Conservation (phyloP, 2,797 vertebrate species). For the Helostoma temminkii region DNA sequence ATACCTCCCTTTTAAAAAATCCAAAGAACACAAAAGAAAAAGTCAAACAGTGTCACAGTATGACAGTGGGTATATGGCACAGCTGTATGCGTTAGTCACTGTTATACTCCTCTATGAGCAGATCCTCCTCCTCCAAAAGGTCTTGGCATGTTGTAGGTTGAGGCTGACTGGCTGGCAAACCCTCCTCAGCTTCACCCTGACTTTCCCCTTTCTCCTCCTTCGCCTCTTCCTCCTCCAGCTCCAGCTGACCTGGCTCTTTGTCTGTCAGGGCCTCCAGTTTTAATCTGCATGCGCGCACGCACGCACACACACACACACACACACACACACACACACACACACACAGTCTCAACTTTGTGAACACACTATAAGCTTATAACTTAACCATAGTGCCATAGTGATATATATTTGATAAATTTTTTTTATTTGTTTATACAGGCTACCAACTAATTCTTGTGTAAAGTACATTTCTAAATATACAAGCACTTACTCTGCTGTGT, state of each 20-base stretch:
- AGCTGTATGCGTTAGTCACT: conserved; percentile 82
- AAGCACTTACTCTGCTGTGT: too few relatives aligned
- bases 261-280: conserved; percentile 91
- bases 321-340: too few relatives aligned
- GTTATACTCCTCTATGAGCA: conserved; percentile 91
- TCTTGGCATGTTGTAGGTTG: conserved; percentile 80
- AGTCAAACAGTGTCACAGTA: background rate
- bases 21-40: background rate
- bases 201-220: conserved; percentile 31
- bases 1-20: background rate
- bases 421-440: too few relatives aligned
- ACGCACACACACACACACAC: background rate
- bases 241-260: conserved; percentile 84
- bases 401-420: too few relatives aligned
- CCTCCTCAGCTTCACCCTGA: conserved; percentile 50
- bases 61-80: background rate
- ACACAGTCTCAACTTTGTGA: too few relatives aligned
- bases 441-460: too few relatives aligned
- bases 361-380: too few relatives aligned
- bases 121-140: conserved; percentile 85
- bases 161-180: conserved; percentile 88
- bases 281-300: conserved; percentile 77
- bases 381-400: too few relatives aligned
- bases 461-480: too few relatives aligned
- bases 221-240: conserved; percentile 69